Evolutionary conservation across 2,113 vertebrate genomes (phyloP), one percentile per base, ranked within the genome.

Genomic region (Todiramphus chloris): DNA sequence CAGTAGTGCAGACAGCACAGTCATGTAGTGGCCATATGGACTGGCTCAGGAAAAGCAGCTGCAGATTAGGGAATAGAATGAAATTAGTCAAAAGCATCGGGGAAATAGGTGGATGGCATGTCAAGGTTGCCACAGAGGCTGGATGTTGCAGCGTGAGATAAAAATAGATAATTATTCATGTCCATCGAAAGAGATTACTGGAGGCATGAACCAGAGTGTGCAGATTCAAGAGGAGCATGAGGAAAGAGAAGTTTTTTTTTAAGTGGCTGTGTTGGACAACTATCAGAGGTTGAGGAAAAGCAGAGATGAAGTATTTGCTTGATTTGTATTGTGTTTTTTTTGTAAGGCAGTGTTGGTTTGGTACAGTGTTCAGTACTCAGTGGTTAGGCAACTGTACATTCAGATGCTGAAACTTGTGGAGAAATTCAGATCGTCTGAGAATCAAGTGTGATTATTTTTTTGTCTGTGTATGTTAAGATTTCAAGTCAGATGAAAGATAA

Each of bases 21-120:
- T 48, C n/a, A 53, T 31, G 30, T 6, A 43, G 77, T 43, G 66
- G 41, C 92, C 94, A 79, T 89, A 89, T 95, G 96, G 86, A 48
- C 56, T 68, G 69, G 91, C 81, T 96, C 76, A 89, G 89, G 53
- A 89, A 75, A 46, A 92, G 69, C 73, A 73, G 92, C 87, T 92
- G 50, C 0, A 8, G 89, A 90, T 94, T 96, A 97, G 68, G 48
- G 76, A 92, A 27, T 75, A 48, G 76, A 70, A 86, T 78, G 53
- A 92, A 97, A 94, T 94, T 48, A 90, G 85, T 83, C 66, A 82
- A 30, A 95, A 84, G 68, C 89, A 73, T 95, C 69, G 69, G 86
- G 69, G 64, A 90, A 68, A 56, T 84, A 88, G 83, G 94, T 94
- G 73, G 64, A 72, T 90, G 80, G 73, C 69, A 19, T 64, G 69